Base-by-base conservation (phyloP, 2,797 vertebrate species). In the Micrastur ruficollis region DNA sequence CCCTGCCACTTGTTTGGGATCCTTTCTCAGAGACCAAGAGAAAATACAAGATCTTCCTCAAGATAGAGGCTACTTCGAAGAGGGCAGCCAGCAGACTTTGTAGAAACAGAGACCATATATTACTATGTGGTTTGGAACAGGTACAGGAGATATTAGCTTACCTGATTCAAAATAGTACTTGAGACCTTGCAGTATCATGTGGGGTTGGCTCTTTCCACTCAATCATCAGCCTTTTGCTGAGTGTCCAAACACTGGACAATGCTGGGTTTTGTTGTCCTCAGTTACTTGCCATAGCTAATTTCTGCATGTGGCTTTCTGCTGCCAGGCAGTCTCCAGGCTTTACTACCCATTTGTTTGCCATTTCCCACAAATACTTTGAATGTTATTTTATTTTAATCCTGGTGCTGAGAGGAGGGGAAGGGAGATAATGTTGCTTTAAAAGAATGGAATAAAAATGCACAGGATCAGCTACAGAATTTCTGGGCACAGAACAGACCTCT, bases 1-100 rank as follows among this genome's bases (percentile, higher is more conserved):
- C 93, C 79, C 81, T 95, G 86, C 91, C 93, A 90, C 86, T 96
- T 95, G 86, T 92, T 96, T 94, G 89, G 90, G 94, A 89, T 96
- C 85, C 58, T 92, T 91, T 94, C 94, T 70, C 85, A 93, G 94
- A 91, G 53, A 84, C 86, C 58, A 71, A 84, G 71, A 90, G 91
- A 93, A 96, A 92, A 97, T 44, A 74, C 49, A 85, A 93, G 94
- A 95, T 96, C 73, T 87, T 81, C 58, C 72, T 42, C 40, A 47
- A 71, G 95, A 97, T n/a, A 95, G 91, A 87, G 90, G 90, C 58
- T 76, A 3, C 90, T 76, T 94, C 23, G 27, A 78, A 84, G 84
- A 71, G 61, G 40, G 70, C 67, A 73, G 95, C 70, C 81, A 95
- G 81, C 86, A 95, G 88, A 80, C 63, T 67, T 70, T 46, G 56